phyloP scores from a whole-genome alignment of 2,888 invertebrate species.

The Aphelenchoides bicaudatus region DNA sequence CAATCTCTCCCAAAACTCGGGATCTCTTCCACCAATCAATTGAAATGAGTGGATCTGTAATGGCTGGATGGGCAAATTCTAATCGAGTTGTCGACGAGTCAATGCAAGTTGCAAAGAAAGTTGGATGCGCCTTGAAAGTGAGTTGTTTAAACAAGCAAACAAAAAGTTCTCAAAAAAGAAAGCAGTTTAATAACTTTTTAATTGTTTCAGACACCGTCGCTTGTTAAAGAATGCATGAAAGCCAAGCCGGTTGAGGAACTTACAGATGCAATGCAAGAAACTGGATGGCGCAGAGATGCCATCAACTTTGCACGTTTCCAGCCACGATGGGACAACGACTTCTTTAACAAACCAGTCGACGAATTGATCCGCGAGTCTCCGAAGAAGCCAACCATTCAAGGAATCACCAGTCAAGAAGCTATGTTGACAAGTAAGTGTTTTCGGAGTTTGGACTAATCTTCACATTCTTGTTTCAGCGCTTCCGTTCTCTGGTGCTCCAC shows the following conservation, averaged over 20 bases:
- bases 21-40: conserved; percentile 43
- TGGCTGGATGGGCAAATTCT: conserved; percentile 41
- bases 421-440: conserved; percentile 30
- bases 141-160: neutral
- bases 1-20: conserved; percentile 25
- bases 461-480: conserved; percentile 23
- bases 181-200: too few species aligned
- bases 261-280: conserved; percentile 3
- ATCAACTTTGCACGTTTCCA: conserved; percentile 29
- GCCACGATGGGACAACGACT: conserved; percentile 33
- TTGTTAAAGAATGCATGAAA: conserved; percentile 39
- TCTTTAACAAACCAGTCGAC: conserved; percentile 29
- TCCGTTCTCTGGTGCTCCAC: conserved; percentile 26
- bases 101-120: conserved; percentile 28
- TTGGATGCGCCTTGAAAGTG: conserved; percentile 31
- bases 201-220: too few species aligned
- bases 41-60: conserved; percentile 40
- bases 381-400: conserved; percentile 31
- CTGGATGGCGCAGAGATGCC: conserved; percentile 26
- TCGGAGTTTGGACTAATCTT: conserved; percentile 6
- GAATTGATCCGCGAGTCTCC: conserved; percentile 28
- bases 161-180: conserved; percentile 12
- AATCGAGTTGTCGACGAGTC: conserved; percentile 33
- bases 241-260: conserved; percentile 29
- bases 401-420: conserved; percentile 28